phyloP scores from a whole-genome alignment of 2,113 vertebrate species.

The Nothocercus julius region DNA sequence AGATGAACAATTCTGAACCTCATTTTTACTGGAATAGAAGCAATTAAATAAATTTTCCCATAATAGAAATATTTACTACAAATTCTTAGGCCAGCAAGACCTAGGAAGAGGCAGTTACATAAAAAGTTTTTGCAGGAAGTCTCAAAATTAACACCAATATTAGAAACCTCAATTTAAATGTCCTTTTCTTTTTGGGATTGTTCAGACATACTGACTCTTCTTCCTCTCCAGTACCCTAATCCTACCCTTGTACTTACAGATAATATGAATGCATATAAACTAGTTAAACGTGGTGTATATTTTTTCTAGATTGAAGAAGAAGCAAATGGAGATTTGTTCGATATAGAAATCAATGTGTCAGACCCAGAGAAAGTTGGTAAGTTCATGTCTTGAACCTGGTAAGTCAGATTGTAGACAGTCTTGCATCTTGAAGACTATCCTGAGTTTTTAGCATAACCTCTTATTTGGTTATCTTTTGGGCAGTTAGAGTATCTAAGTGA shows the following conservation, averaged over 20 bases:
- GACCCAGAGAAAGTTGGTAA: constrained; percentile 98
- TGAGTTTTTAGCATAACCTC: not conserved
- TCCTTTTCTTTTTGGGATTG: not conserved
- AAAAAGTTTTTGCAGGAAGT: not conserved
- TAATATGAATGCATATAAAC: not conserved
- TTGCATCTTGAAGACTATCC: not conserved
- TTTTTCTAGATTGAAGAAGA: constrained; percentile 89
- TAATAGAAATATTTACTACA: not conserved
- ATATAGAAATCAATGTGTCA: constrained; percentile 95
- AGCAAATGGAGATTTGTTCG: constrained; percentile 87
- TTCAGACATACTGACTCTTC: not conserved
- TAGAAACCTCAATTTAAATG: not conserved
- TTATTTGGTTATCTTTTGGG: not conserved
- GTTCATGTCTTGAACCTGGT: constrained; percentile 23
- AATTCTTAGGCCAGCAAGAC: not conserved
- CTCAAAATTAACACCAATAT: not conserved
- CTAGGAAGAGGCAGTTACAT: not conserved
- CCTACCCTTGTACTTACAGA: not conserved
- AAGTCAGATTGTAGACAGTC: not conserved
- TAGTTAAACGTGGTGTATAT: not conserved
- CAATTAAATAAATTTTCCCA: fast-evolving
- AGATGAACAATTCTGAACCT: not conserved
- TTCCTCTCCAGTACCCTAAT: not conserved
- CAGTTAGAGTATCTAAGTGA: not conserved
- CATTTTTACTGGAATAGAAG: not conserved